Conservation (phyloP, 2,888 invertebrate species). For the Stomorhina lunata region DNA sequence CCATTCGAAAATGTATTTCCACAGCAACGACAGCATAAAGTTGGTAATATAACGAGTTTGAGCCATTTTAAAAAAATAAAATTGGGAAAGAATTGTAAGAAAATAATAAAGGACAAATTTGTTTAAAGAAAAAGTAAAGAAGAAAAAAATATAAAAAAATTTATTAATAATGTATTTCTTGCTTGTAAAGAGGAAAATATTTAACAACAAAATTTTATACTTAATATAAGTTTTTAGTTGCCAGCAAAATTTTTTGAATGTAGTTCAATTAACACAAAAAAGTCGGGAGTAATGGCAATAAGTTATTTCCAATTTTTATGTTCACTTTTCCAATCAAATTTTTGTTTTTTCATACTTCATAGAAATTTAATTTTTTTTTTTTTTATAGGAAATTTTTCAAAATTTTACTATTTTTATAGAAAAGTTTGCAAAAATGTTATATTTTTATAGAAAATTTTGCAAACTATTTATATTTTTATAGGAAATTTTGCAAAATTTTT, state of each 20-base stretch:
- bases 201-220: background rate
- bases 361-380: too few relatives aligned
- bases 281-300: background rate
- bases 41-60: background rate
- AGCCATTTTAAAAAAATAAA: background rate
- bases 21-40: conserved; percentile 10
- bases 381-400: too few relatives aligned
- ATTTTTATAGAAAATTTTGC: too few relatives aligned
- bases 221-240: background rate
- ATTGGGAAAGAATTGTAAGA: background rate
- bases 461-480: too few relatives aligned
- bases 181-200: background rate
- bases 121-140: background rate
- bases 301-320: too few relatives aligned
- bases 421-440: too few relatives aligned
- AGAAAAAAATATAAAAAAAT: background rate
- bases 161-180: background rate
- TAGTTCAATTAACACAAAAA: background rate
- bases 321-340: too few relatives aligned
- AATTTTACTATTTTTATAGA: too few relatives aligned
- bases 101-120: background rate
- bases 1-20: background rate
- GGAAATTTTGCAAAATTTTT: too few relatives aligned
- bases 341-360: too few relatives aligned
- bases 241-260: background rate